phyloP scores from a whole-genome alignment of 2,888 invertebrate species.

The Drosophila atripex region DNA sequence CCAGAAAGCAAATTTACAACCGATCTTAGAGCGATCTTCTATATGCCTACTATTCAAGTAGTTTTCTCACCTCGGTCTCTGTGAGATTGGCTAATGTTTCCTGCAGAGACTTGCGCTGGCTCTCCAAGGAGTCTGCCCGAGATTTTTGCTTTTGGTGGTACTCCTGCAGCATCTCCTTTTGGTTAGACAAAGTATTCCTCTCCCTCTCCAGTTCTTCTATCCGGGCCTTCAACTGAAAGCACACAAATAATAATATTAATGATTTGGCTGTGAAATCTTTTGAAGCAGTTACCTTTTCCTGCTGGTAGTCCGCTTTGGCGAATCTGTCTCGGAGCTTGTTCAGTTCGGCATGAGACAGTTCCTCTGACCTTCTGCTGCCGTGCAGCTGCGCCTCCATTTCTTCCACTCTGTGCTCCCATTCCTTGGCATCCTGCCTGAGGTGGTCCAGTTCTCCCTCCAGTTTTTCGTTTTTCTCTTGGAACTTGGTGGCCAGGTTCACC shows the following conservation, averaged over 20 bases:
- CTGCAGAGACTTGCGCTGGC: slow-evolving; percentile 85
- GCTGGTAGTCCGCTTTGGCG: slow-evolving; percentile 84
- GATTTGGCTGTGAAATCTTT: accelerated
- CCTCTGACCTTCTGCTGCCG: slow-evolving; percentile 81
- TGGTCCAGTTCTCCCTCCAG: slow-evolving; percentile 84
- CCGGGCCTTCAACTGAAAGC: slow-evolving; percentile 83
- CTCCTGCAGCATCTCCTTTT: slow-evolving; percentile 85
- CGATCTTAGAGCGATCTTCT: too few relatives aligned
- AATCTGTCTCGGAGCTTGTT: slow-evolving; percentile 84
- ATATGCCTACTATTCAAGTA: too few relatives aligned
- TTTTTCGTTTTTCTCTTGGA: slow-evolving; percentile 87
- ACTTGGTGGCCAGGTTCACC: slow-evolving; percentile 88
- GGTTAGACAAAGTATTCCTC: slow-evolving; percentile 85
- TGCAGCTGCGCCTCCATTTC: slow-evolving; percentile 83
- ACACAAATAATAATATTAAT: background rate
- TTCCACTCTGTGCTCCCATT: slow-evolving; percentile 75
- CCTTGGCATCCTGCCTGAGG: slow-evolving; percentile 21
- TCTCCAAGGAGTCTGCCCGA: slow-evolving; percentile 85
- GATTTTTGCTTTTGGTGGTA: slow-evolving; percentile 85
- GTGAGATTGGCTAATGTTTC: slow-evolving; percentile 84
- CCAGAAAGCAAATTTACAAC: too few relatives aligned
- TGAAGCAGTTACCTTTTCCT: slow-evolving; percentile 84
- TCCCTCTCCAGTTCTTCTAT: slow-evolving; percentile 87
- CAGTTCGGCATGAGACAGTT: slow-evolving; percentile 80
- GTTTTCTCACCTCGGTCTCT: slow-evolving; percentile 85